phyloP scores from a whole-genome alignment of 2,113 vertebrate genomes.

The Xenopus laevis region DNA sequence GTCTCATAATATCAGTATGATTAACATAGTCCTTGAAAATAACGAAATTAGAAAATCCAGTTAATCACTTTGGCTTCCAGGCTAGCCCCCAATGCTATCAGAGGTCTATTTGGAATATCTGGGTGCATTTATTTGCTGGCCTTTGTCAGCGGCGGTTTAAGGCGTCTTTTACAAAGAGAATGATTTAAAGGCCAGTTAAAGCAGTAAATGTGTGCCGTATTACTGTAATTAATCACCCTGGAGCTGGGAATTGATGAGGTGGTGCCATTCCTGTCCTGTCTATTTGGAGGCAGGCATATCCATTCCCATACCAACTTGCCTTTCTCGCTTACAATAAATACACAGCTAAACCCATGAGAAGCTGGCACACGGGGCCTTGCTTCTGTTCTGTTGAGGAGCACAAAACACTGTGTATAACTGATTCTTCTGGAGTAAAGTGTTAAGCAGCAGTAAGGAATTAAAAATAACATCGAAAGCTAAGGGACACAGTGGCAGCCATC shows the following conservation, averaged over 20 bases:
- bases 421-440: too few species aligned
- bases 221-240: not conserved
- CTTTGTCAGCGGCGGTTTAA: slow-evolving; percentile 22
- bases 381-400: too few species aligned
- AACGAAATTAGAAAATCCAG: too few species aligned
- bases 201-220: slow-evolving; percentile 6
- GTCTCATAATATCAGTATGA: too few species aligned
- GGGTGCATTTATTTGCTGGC: slow-evolving; percentile 21
- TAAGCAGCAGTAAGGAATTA: too few species aligned
- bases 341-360: too few species aligned
- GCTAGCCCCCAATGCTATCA: not conserved
- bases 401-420: too few species aligned
- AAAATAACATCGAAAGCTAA: too few species aligned
- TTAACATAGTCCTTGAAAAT: too few species aligned
- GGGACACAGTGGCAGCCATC: too few species aligned
- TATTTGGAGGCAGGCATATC: not conserved
- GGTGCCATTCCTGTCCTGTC: slow-evolving; percentile 2
- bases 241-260: not conserved
- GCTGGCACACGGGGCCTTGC: too few species aligned
- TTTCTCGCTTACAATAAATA: not conserved
- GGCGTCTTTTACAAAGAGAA: slow-evolving; percentile 12
- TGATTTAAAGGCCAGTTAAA: slow-evolving; percentile 44
- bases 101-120: not conserved
- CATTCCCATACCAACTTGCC: not conserved
- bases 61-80: not conserved